These are phyloP conservation scores for Pinna nobilis DNA, from an alignment of 1,140 invertebrate species.

Conservation along the genomic window DNA sequence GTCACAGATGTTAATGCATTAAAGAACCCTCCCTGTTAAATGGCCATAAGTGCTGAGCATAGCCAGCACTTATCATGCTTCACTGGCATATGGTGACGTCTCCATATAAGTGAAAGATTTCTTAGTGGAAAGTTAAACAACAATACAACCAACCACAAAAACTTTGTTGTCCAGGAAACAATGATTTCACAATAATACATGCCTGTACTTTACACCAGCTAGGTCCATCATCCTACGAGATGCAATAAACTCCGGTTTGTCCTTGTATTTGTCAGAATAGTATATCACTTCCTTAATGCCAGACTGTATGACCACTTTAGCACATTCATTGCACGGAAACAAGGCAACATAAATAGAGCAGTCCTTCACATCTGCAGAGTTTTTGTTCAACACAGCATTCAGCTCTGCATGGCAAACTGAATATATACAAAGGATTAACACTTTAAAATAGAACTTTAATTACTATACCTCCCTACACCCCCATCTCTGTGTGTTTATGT, in stretches of 20 bases:
- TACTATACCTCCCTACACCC: not conserved
- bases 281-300: constrained; percentile 87
- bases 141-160: no score
- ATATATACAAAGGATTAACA: constrained; percentile 67
- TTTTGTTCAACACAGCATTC: constrained; percentile 97
- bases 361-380: constrained; percentile 83
- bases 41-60: no score
- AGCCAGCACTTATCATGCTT: not conserved
- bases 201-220: constrained; percentile 81
- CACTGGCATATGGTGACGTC: no score
- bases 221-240: constrained; percentile 88
- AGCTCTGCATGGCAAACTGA: constrained; percentile 97
- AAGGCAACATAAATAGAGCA: constrained; percentile 91
- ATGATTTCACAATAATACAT: not conserved
- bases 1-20: no score
- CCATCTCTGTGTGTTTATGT: no score
- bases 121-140: no score
- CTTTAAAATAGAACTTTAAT: not conserved
- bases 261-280: constrained; percentile 85
- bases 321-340: constrained; percentile 98
- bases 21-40: no score
- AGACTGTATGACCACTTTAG: constrained; percentile 97
- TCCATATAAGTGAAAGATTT: no score
- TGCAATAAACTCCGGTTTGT: constrained; percentile 82
- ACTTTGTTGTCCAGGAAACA: not conserved